Evolutionary conservation across 2,888 invertebrate species (phyloP).

Genomic region (Dolichopus griseipennis): DNA sequence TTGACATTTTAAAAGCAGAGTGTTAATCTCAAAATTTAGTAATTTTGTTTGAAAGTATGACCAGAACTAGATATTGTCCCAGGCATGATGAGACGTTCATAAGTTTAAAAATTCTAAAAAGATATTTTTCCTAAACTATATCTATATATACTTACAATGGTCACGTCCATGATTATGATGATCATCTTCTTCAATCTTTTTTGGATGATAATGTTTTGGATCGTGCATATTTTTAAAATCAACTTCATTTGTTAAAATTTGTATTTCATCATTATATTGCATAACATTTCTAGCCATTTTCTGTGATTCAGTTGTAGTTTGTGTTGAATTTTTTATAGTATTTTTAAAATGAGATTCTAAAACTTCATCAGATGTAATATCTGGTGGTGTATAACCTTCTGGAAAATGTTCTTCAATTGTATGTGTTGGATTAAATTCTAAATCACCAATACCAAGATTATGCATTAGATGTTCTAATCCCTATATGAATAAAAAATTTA

Average conservation of each 20-base stretch:
- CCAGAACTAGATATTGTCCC: too few relatives aligned
- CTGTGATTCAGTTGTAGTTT: conserved; percentile 7
- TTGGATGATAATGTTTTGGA: conserved; percentile 39
- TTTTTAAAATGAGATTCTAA: conserved; percentile 14
- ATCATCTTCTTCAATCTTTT: conserved; percentile 29
- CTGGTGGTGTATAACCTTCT: conserved; percentile 28
- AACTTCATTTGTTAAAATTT: conserved; percentile 15
- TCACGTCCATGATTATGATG: background rate
- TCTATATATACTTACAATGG: too few relatives aligned
- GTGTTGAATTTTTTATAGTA: background rate
- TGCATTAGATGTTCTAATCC: conserved; percentile 60
- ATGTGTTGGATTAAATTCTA: conserved; percentile 46
- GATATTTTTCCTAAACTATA: too few relatives aligned
- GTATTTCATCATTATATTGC: conserved; percentile 2
- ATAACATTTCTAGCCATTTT: background rate
- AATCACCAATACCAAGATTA: conserved; percentile 56
- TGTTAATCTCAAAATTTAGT: too few relatives aligned
- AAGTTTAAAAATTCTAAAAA: too few relatives aligned
- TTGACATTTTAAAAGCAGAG: too few relatives aligned
- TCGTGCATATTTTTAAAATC: conserved; percentile 41
- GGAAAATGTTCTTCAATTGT: conserved; percentile 39
- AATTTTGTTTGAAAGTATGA: too few relatives aligned
- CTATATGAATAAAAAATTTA: conserved; percentile 37
- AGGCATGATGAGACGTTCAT: too few relatives aligned
- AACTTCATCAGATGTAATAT: conserved; percentile 22